Evolutionary conservation across 1,140 invertebrate genomes (phyloP).

Genomic region (Mylabris phalerata): DNA sequence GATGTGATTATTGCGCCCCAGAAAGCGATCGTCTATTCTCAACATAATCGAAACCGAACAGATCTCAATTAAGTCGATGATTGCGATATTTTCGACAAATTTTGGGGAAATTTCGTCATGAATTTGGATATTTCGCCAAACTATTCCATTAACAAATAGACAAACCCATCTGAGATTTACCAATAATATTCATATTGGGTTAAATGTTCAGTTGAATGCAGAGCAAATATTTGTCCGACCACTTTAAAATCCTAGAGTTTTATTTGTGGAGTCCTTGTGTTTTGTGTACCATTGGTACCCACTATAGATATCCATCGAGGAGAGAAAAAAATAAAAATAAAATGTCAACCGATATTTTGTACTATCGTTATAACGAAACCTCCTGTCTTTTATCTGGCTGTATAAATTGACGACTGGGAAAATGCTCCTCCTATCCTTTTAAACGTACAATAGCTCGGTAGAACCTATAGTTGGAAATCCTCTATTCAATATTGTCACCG

Average conservation of each 20-base stretch:
- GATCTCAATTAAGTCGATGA: too few species aligned
- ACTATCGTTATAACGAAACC: constrained; percentile 19
- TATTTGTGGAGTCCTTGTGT: constrained; percentile 17
- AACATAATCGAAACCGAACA: too few species aligned
- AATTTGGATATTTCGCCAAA: too few species aligned
- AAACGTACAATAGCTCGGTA: not conserved
- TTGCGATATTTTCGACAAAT: too few species aligned
- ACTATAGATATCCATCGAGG: too few species aligned
- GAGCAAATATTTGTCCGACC: constrained; percentile 25
- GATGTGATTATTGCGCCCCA: not conserved
- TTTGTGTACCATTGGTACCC: not conserved
- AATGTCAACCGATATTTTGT: constrained; percentile 32
- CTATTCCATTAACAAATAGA: too few species aligned
- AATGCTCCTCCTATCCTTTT: constrained; percentile 13
- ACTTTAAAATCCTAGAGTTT: constrained; percentile 10
- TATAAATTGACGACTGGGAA: not conserved
- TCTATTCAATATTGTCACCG: too few species aligned
- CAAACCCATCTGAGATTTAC: too few species aligned
- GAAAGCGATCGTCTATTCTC: too few species aligned
- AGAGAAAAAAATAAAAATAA: constrained; percentile 1
- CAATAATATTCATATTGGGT: not conserved
- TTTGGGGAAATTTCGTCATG: too few species aligned
- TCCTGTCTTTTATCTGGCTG: too few species aligned
- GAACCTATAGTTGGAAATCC: too few species aligned
- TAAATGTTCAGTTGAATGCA: not conserved